Conservation (phyloP, 2,888 invertebrate species). For the Microctonus aethiopoides region DNA sequence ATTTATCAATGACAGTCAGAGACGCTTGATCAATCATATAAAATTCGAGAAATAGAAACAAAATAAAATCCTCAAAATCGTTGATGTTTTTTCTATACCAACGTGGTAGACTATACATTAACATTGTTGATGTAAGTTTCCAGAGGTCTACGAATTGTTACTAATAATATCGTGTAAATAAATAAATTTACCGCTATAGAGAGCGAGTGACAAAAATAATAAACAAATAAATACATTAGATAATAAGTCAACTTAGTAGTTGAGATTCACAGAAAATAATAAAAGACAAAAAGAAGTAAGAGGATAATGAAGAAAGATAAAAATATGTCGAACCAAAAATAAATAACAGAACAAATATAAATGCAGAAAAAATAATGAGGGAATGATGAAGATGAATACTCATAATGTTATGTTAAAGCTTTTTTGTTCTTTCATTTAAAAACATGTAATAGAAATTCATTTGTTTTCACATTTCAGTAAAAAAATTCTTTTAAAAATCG, state of each 20-base stretch:
- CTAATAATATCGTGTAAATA: constrained; percentile 27
- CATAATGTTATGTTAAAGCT: too few relatives aligned
- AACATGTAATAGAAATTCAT: too few relatives aligned
- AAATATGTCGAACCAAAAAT: background rate
- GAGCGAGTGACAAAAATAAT: constrained; percentile 2
- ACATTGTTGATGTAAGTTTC: constrained; percentile 30
- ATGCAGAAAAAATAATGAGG: constrained; percentile 1
- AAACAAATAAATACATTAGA: constrained; percentile 14
- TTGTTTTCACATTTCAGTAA: too few relatives aligned
- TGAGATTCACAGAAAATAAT: constrained; percentile 3
- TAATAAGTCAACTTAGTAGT: constrained; percentile 22
- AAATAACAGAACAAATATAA: background rate
- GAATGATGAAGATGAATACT: constrained; percentile 21
- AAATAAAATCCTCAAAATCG: background rate
- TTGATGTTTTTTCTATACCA: background rate
- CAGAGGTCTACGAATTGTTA: constrained; percentile 34
- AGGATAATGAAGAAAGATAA: background rate
- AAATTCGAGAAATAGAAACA: background rate
- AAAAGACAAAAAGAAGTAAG: background rate
- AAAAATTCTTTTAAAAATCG: too few relatives aligned
- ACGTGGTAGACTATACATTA: constrained; percentile 7
- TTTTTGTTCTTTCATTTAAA: too few relatives aligned
- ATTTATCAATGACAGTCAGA: background rate
- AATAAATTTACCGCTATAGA: constrained; percentile 20
- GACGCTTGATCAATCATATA: background rate